phyloP scores from a whole-genome alignment of 1,140 invertebrate species.

The Bombyx mori region DNA sequence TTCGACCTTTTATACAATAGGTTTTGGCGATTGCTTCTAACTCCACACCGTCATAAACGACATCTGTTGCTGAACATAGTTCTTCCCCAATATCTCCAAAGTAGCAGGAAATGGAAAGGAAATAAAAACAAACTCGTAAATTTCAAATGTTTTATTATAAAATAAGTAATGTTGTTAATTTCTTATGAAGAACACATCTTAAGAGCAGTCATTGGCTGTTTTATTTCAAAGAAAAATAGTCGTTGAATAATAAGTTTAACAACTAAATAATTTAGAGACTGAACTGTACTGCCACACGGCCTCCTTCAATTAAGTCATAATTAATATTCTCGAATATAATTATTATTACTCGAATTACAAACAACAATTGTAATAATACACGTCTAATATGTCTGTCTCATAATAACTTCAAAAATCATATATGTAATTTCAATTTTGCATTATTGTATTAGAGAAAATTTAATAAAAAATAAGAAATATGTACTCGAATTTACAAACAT shows the following conservation, averaged over 20 bases:
- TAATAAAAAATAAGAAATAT: constrained; percentile 7
- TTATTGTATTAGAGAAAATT: constrained; percentile 21
- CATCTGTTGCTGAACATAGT: too few species aligned
- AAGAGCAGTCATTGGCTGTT: constrained; percentile 53
- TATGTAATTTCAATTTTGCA: constrained; percentile 29
- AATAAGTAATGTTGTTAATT: constrained; percentile 67
- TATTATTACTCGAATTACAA: too few species aligned
- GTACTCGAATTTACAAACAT: background rate
- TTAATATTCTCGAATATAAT: too few species aligned
- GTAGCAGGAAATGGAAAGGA: background rate
- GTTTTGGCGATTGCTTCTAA: too few species aligned
- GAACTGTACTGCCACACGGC: background rate
- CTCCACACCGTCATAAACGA: too few species aligned
- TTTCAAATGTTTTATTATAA: constrained; percentile 65
- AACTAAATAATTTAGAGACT: background rate
- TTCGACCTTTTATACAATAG: too few species aligned
- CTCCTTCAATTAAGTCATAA: too few species aligned
- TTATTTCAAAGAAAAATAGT: constrained; percentile 24
- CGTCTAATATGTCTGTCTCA: background rate
- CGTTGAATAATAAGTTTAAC: background rate
- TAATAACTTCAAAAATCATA: constrained; percentile 3
- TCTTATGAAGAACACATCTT: constrained; percentile 64
- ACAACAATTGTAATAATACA: background rate
- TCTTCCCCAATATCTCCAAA: too few species aligned
- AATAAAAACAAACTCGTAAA: constrained; percentile 13